Evolutionary conservation across 1,140 invertebrate species (phyloP), one percentile per base, ranked within the genome.

Genomic region (Hermetia illucens): DNA sequence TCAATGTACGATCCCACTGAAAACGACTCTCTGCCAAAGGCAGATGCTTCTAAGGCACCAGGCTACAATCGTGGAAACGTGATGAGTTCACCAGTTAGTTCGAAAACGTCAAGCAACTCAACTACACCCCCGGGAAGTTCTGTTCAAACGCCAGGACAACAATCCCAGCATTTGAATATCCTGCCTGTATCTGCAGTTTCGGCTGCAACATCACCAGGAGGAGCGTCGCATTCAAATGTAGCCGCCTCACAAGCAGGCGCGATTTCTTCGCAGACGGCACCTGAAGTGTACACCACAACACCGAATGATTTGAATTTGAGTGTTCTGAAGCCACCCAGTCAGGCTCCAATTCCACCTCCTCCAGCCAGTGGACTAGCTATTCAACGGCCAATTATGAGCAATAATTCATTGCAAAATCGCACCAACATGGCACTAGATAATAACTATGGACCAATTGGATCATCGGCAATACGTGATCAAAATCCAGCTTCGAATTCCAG

Each of bases 1-100:
- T 55, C 36, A 61, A 62, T 40, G 53, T 56, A 41, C 50, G 63
- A 12, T 53, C 52, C 30, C 49, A 70, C 70, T 47, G 68, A 75
- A 34, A 69, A 64, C 45, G 64, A 70, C 49, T 66, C 68, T 32
- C 65, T 70, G 21, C 70, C 68, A 33, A 55, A 75, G 52, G 77
- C 77, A 3, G 82, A 86, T 61, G 77, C 77, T 6, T 74, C 81
- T 0, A 85, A 86, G 61, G 82, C 84, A 17, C 82, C 82, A 1
- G 83, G 83, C 9, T 88, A 85, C 53, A 69, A 81, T 49, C 72
- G 74, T 21, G 75, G 74, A 34, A 70, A 66, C 29, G 66, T 73
- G 8, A 70, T 80, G 40, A 79, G 77, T 50, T 82, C 81, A 1
- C 78, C 80, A 0, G 76, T 81, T 6, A 75, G 74, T 27, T 73